Evolutionary conservation across 2,113 vertebrate species (phyloP).

Genomic region (Stercorarius parasiticus): DNA sequence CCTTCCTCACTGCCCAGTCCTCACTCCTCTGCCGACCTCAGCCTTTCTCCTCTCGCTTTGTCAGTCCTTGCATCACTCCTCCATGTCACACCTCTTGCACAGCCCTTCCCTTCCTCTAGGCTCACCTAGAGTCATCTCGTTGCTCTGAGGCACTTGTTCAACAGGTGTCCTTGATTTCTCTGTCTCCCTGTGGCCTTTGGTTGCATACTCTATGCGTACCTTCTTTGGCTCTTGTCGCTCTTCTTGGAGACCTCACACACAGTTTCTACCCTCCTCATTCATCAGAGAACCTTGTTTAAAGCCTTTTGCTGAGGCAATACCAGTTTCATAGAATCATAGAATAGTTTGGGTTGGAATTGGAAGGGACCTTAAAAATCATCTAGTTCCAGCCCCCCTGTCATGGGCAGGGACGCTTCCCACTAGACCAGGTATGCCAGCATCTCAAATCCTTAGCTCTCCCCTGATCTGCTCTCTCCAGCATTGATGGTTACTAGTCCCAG

Average conservation of each 20-base stretch:
- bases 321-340: background rate
- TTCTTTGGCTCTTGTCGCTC: background rate
- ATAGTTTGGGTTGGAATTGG: background rate
- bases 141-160: background rate
- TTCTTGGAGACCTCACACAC: background rate
- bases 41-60: background rate
- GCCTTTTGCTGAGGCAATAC: background rate
- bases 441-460: background rate
- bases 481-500: background rate
- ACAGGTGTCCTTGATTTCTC: background rate
- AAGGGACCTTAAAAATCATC: background rate
- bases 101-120: background rate
- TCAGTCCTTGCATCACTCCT: background rate
- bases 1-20: background rate
- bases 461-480: background rate
- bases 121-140: background rate
- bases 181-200: background rate
- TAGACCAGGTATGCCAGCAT: background rate
- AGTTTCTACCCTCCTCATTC: background rate
- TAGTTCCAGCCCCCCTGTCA: background rate
- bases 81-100: background rate
- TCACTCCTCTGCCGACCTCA: background rate
- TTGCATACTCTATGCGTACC: background rate
- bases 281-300: background rate
- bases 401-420: background rate